Conservation (phyloP, 2,888 invertebrate genomes). For the Eupelmus urozonus region DNA sequence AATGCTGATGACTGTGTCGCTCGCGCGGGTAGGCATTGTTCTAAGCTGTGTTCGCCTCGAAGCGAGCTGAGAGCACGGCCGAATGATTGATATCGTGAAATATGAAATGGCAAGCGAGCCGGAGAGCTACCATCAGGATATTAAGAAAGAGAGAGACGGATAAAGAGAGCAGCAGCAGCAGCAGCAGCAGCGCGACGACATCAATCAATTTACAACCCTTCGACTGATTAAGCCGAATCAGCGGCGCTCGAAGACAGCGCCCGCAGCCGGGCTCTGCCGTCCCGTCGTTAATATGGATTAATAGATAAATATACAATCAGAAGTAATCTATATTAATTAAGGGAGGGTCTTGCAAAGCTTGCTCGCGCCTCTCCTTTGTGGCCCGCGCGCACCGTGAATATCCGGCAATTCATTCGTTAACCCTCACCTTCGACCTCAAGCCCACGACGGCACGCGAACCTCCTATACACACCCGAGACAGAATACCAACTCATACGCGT, state of each 20-base stretch:
- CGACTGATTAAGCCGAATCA: constrained; percentile 74
- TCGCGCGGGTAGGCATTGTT: constrained; percentile 42
- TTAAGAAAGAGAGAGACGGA: constrained; percentile 54
- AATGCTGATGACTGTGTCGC: constrained; percentile 42
- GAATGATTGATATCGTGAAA: constrained; percentile 58
- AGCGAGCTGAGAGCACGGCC: background rate
- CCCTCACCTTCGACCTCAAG: constrained; percentile 74
- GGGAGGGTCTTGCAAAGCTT: constrained; percentile 65
- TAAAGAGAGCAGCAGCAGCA: constrained; percentile 53
- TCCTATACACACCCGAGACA: background rate
- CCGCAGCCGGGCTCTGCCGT: constrained; percentile 62
- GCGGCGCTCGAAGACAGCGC: constrained; percentile 67
- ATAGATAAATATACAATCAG: constrained; percentile 77
- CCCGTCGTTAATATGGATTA: constrained; percentile 74
- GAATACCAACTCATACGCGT: background rate
- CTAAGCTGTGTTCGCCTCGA: constrained; percentile 32
- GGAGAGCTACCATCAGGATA: constrained; percentile 51
- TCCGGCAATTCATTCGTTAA: constrained; percentile 77
- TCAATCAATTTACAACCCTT: constrained; percentile 76
- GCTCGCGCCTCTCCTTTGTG: constrained; percentile 69
- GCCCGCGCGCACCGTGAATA: constrained; percentile 72
- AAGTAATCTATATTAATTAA: constrained; percentile 77
- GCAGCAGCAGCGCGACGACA: constrained; percentile 62
- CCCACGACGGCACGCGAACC: constrained; percentile 59
- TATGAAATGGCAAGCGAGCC: constrained; percentile 44